Percentiles rank a stretch among this genome's conserved stretches.
These are phyloP conservation scores for Miltochrista miniata DNA, from an alignment of 2,888 invertebrate genomes.

Conservation along the genomic window DNA sequence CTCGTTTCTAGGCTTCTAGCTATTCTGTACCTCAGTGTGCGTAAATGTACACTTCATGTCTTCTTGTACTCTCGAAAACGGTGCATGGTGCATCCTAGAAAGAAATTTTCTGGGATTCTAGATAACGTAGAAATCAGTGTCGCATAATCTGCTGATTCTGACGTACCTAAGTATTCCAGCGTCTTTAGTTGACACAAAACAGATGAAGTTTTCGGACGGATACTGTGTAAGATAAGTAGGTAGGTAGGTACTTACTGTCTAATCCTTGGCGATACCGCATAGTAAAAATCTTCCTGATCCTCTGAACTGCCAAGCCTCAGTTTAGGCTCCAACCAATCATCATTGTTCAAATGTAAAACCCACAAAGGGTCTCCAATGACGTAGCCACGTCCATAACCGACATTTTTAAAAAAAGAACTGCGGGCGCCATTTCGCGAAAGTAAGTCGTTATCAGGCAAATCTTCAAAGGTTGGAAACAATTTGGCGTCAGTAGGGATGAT, in stretches of 20 bases:
- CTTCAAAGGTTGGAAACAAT: constrained; percentile 2
- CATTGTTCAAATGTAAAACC: constrained; percentile 47
- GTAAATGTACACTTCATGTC: too few species aligned
- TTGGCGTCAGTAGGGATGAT: constrained; percentile 16
- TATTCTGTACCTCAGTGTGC: too few species aligned
- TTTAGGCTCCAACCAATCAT: constrained; percentile 36
- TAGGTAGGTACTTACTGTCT: constrained; percentile 29
- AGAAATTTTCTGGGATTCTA: too few species aligned
- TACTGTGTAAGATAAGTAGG: neutral
- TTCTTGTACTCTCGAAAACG: too few species aligned
- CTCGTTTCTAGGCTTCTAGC: too few species aligned
- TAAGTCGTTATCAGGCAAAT: neutral
- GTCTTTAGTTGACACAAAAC: too few species aligned
- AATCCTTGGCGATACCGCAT: constrained; percentile 30
- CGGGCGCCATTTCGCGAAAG: neutral
- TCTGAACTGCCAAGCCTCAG: constrained; percentile 35
- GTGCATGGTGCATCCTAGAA: too few species aligned
- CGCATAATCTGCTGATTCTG: too few species aligned
- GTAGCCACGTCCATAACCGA: neutral
- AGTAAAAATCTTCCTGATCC: constrained; percentile 43
- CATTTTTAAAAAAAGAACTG: neutral
- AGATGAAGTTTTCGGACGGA: too few species aligned
- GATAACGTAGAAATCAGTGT: too few species aligned
- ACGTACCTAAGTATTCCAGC: too few species aligned
- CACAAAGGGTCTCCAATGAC: constrained; percentile 37